A percentile compares a stretch with the other conserved stretches of the same genome.
Evolutionary conservation across 2,113 vertebrate species (phyloP).

Genomic region (Tragelaphus scriptus): DNA sequence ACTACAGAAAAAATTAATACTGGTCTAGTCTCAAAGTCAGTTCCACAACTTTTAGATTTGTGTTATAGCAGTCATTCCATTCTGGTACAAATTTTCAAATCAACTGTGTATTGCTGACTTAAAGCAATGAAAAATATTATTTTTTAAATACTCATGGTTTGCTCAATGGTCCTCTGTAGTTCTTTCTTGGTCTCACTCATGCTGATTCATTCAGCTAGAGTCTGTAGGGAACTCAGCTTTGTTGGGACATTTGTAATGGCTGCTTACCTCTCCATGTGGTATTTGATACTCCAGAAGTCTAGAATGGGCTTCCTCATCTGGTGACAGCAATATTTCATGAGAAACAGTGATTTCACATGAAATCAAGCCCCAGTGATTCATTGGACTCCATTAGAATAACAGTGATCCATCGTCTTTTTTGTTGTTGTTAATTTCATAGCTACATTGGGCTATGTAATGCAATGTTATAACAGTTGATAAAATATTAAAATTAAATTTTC

Average conservation of each 20-base stretch:
- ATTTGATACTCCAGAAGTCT: background rate
- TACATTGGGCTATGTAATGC: background rate
- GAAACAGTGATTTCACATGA: background rate
- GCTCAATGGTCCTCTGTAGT: background rate
- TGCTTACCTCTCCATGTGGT: background rate
- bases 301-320: background rate
- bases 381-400: background rate
- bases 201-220: background rate
- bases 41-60: background rate
- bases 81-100: background rate
- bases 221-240: background rate
- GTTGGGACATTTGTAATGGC: background rate
- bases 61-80: background rate
- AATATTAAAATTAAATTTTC: background rate
- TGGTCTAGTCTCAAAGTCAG: background rate
- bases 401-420: background rate
- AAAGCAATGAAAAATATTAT: background rate
- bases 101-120: background rate
- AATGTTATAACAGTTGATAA: background rate
- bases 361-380: background rate
- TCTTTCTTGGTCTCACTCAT: background rate
- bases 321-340: background rate
- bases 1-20: background rate
- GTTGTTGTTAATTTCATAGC: background rate
- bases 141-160: background rate